Evolutionary conservation across 1,140 invertebrate genomes (phyloP).

Genomic region (Parapsyche elsis): DNA sequence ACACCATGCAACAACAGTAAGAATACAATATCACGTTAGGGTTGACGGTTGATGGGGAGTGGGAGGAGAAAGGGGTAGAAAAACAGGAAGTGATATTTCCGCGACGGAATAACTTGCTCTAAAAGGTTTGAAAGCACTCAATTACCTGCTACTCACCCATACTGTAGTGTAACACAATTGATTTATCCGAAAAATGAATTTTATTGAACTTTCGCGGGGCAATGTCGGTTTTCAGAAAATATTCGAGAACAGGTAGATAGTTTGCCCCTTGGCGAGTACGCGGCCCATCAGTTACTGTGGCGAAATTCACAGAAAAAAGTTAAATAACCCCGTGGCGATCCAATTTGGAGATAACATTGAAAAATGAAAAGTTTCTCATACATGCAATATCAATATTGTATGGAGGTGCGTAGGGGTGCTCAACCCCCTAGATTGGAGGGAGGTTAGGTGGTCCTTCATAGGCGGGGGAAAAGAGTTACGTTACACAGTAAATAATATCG

Average conservation of each 20-base stretch:
- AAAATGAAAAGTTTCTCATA: conserved; percentile 57
- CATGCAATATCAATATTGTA: conserved; percentile 57
- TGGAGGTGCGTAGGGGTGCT: conserved; percentile 54
- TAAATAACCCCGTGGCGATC: conserved; percentile 57
- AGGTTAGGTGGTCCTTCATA: neutral
- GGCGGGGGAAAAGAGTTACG: neutral
- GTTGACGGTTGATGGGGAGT: neutral
- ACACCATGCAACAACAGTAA: too few relatives aligned
- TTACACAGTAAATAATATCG: too few relatives aligned
- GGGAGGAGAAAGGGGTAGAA: neutral
- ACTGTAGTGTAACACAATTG: too few relatives aligned
- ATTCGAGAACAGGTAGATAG: too few relatives aligned
- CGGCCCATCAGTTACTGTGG: conserved; percentile 7
- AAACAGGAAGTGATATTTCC: neutral
- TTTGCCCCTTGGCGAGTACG: neutral
- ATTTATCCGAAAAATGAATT: too few relatives aligned
- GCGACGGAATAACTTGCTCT: too few relatives aligned
- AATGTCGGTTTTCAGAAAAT: too few relatives aligned
- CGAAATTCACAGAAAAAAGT: conserved; percentile 48
- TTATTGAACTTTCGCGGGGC: too few relatives aligned
- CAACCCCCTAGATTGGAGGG: neutral
- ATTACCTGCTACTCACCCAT: too few relatives aligned
- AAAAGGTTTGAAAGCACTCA: too few relatives aligned
- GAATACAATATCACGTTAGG: too few relatives aligned
- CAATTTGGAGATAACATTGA: conserved; percentile 57